Conservation (phyloP, 2,888 invertebrate genomes). For the Sarcophaga subvicina region DNA sequence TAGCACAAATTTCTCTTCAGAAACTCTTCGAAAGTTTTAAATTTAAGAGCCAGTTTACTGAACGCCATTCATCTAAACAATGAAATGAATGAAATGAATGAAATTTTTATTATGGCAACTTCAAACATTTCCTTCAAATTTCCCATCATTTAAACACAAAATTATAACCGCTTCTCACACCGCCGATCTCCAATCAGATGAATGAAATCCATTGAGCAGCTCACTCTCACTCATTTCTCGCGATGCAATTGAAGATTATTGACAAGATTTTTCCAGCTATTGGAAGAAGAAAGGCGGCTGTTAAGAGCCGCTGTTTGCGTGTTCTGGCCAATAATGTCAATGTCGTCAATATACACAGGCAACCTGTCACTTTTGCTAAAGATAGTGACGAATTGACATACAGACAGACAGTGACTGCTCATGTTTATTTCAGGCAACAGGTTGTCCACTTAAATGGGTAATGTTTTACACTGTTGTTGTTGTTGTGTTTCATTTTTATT, state of each 20-base stretch:
- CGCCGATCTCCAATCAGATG: no score
- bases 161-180: no score
- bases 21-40: no score
- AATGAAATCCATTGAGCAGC: background rate
- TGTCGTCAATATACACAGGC: conserved; percentile 45
- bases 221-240: conserved; percentile 35
- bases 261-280: conserved; percentile 33
- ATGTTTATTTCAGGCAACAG: conserved; percentile 35
- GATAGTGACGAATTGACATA: conserved; percentile 39
- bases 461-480: background rate
- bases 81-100: no score
- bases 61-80: no score
- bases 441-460: background rate
- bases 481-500: background rate
- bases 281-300: conserved; percentile 33
- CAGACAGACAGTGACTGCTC: conserved; percentile 30
- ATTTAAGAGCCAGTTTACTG: no score
- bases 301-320: conserved; percentile 41
- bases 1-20: no score
- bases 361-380: conserved; percentile 55
- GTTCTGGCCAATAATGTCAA: conserved; percentile 54
- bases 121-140: no score
- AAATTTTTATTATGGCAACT: no score
- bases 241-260: conserved; percentile 39
- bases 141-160: no score